Evolutionary conservation across 2,113 vertebrate genomes (phyloP).

Genomic region (Syrrhaptes paradoxus): DNA sequence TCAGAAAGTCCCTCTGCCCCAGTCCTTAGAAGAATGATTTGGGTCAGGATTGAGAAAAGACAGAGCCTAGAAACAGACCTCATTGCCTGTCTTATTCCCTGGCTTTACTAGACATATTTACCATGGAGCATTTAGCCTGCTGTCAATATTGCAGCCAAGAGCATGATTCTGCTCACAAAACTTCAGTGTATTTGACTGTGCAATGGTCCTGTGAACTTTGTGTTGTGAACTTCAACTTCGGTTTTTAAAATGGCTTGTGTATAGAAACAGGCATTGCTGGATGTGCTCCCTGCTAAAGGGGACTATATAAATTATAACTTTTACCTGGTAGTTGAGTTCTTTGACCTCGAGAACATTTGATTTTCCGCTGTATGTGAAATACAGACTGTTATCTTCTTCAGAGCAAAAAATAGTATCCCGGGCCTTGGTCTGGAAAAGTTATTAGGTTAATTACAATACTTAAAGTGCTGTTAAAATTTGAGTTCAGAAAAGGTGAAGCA

Average conservation of each 20-base stretch:
- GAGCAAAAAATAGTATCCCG: constrained; percentile 82
- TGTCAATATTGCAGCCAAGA: neutral
- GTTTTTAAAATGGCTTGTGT: neutral
- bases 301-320: neutral
- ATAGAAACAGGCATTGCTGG: neutral
- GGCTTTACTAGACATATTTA: neutral
- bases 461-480: neutral
- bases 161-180: neutral
- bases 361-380: constrained; percentile 92
- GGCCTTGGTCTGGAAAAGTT: constrained; percentile 51
- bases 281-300: neutral
- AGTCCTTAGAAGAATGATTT: neutral
- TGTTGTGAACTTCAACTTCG: neutral
- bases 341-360: constrained; percentile 88
- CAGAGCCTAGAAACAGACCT: neutral
- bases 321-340: constrained; percentile 91
- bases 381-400: constrained; percentile 92
- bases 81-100: neutral
- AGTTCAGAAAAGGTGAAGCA: neutral
- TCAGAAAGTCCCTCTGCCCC: neutral
- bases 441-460: neutral
- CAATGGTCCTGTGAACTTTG: neutral
- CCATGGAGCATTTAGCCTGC: neutral
- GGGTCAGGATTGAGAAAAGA: neutral
- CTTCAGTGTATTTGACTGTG: neutral